Conservation (phyloP, 2,888 invertebrate species). For the Apocheima hispidaria region DNA sequence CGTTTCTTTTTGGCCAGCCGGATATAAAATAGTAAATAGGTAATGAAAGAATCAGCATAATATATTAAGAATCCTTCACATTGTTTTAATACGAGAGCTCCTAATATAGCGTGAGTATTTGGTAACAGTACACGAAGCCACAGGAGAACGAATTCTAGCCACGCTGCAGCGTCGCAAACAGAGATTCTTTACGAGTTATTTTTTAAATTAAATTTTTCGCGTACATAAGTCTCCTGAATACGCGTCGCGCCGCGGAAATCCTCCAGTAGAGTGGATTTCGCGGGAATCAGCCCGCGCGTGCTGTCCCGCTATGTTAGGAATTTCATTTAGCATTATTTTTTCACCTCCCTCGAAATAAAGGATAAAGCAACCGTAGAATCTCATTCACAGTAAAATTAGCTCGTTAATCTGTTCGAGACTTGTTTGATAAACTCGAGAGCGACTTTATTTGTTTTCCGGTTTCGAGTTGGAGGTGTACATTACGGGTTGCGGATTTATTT, state of each 20-base stretch:
- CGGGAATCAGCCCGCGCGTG: slow-evolving; percentile 44
- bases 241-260: slow-evolving; percentile 50
- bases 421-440: slow-evolving; percentile 44
- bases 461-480: slow-evolving; percentile 31
- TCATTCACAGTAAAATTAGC: slow-evolving; percentile 43
- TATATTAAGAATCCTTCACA: slow-evolving; percentile 27
- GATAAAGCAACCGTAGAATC: slow-evolving; percentile 41
- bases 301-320: slow-evolving; percentile 47
- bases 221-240: slow-evolving; percentile 55
- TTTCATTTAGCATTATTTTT: slow-evolving; percentile 55
- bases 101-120: slow-evolving; percentile 32
- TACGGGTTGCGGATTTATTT: slow-evolving; percentile 18
- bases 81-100: slow-evolving; percentile 30
- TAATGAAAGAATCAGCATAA: slow-evolving; percentile 2
- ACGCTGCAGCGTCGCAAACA: slow-evolving; percentile 28
- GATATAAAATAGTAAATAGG: too few species aligned
- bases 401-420: slow-evolving; percentile 42
- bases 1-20: too few species aligned
- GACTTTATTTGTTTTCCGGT: slow-evolving; percentile 44
- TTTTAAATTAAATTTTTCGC: slow-evolving; percentile 68
- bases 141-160: slow-evolving; percentile 13
- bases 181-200: slow-evolving; percentile 53
- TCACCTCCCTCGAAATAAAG: slow-evolving; percentile 33
- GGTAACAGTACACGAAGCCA: slow-evolving; percentile 26
- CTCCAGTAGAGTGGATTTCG: slow-evolving; percentile 52